phyloP scores from a whole-genome alignment of 1,140 invertebrate genomes.

The Temnothorax curvispinosus region DNA sequence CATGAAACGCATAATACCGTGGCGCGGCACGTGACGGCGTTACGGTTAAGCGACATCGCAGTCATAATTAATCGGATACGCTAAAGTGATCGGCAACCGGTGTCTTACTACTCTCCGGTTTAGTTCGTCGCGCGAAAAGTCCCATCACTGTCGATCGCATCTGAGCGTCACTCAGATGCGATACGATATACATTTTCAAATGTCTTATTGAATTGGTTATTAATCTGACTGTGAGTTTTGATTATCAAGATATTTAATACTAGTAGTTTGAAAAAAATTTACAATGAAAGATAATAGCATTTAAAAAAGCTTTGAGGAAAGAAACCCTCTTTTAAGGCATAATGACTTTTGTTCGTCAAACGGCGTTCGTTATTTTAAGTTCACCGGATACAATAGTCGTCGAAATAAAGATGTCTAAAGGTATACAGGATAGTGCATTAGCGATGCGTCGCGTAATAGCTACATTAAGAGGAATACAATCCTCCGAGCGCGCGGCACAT shows the following conservation, averaged over 20 bases:
- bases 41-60: slow-evolving; percentile 66
- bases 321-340: background rate
- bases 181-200: background rate
- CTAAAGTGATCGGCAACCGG: slow-evolving; percentile 8
- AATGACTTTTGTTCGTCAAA: background rate
- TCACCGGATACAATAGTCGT: background rate
- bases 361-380: background rate
- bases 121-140: background rate
- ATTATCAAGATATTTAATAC: background rate
- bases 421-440: background rate
- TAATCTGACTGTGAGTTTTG: background rate
- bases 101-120: background rate
- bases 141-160: background rate
- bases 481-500: background rate
- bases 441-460: background rate
- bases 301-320: background rate
- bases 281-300: background rate
- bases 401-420: slow-evolving; percentile 15
- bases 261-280: background rate
- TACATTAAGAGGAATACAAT: slow-evolving; percentile 1
- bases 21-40: slow-evolving; percentile 33
- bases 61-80: slow-evolving; percentile 69
- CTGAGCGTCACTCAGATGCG: background rate
- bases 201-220: background rate
- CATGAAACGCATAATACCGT: slow-evolving; percentile 57